These are phyloP conservation scores for Drosophila navojoa DNA, from an alignment of 1,140 invertebrate genomes.

Conservation along the genomic window DNA sequence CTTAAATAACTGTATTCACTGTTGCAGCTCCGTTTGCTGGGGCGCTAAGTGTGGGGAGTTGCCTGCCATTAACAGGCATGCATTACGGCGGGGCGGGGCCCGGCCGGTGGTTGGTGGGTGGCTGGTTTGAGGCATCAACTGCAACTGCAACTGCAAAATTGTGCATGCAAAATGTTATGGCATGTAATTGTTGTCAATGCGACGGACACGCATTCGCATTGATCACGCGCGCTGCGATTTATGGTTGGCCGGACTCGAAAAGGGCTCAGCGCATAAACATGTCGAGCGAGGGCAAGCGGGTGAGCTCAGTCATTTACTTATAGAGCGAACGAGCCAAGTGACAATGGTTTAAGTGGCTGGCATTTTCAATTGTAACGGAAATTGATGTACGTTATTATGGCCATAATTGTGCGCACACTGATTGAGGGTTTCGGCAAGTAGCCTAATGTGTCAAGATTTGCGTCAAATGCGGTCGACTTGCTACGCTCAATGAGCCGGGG, in stretches of 20 bases:
- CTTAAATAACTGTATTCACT: slow-evolving; percentile 72
- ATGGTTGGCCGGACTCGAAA: slow-evolving; percentile 48
- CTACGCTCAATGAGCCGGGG: not conserved
- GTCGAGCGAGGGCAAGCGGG: not conserved
- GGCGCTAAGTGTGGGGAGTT: slow-evolving; percentile 57
- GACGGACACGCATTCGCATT: slow-evolving; percentile 55
- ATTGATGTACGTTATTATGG: slow-evolving; percentile 60
- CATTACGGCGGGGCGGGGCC: not conserved
- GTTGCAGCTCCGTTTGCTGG: slow-evolving; percentile 35
- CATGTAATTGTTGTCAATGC: slow-evolving; percentile 69
- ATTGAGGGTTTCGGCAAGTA: slow-evolving; percentile 12
- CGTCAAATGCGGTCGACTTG: slow-evolving; percentile 1
- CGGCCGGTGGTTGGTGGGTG: too few relatives aligned
- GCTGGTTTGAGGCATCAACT: not conserved
- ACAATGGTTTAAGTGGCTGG: slow-evolving; percentile 58
- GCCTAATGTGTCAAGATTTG: slow-evolving; percentile 1
- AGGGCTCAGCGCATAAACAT: slow-evolving; percentile 38
- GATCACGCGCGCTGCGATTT: slow-evolving; percentile 63
- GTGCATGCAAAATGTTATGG: slow-evolving; percentile 66
- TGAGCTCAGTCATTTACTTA: not conserved
- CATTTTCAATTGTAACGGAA: slow-evolving; percentile 56
- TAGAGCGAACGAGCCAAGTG: slow-evolving; percentile 33
- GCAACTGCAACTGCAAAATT: slow-evolving; percentile 25
- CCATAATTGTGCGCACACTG: slow-evolving; percentile 44
- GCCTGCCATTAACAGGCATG: slow-evolving; percentile 17